Evolutionary conservation across 1,140 invertebrate species (phyloP), one percentile per base, ranked within the genome.

Genomic region (Lordiphosa clarofinis): DNA sequence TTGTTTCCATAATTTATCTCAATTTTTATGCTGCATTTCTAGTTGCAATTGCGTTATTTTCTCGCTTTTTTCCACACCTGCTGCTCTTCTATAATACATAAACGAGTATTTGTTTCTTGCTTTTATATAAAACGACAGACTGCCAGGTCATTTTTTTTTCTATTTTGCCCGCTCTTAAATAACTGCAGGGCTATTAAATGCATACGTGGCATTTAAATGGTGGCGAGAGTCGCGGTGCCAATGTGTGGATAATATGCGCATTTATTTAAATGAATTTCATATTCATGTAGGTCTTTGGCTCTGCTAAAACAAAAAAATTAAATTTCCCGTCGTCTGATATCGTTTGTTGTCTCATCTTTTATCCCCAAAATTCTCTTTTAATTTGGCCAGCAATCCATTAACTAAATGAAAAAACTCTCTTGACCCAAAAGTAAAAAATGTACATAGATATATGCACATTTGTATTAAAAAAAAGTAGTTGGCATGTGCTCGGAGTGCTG

Each of bases 171-270:
- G 31, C 21, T 24, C n/a, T 35, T 48, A 48, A 50, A 21, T 50
- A 36, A 38, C 35, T 50, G 33, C n/a, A 37, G 8, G 36, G 48
- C 48, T 38, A 50, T 50, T 50, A 50, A 50, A 50, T 39, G 48
- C 48, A 50, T 50, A 37, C 36, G 48, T 50, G 48, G 48, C 48
- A 50, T 50, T 50, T 50, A 50, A 36, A 50, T 37, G 35, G 40
- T 44, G n/a, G 42, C 10, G 13, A 11, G 19, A 44, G 42, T 24
- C 15, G 13, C 13, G 37, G 49, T 52, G 49, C 40, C 49, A 52
- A 52, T 52, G 49, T 52, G 37, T 52, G 37, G n/a, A 15, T 52
- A 52, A 52, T 52, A 52, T 52, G 49, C 49, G 28, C 13, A 52
- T 52, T 52, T 52, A 37, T 52, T 48, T 37, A 52, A 49, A 49